Evolutionary conservation across 2,113 vertebrate genomes (phyloP).

Genomic region (Burhinus bistriatus): DNA sequence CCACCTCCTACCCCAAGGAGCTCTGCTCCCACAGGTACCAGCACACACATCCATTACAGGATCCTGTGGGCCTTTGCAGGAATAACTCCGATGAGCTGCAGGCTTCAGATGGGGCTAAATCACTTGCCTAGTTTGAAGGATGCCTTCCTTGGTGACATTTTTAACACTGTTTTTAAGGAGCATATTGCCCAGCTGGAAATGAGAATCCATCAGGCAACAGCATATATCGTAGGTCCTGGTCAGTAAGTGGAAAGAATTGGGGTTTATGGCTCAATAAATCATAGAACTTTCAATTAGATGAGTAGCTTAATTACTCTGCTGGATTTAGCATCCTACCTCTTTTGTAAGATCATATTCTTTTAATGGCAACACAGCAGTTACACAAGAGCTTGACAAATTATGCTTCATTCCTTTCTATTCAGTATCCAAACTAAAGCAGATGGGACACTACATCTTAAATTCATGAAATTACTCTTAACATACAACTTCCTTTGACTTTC

Average conservation of each 20-base stretch:
- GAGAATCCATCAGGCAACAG: slow-evolving; percentile 59
- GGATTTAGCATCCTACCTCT: slow-evolving; percentile 64
- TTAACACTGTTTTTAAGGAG: slow-evolving; percentile 56
- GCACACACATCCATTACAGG: not conserved
- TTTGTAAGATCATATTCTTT: slow-evolving; percentile 47
- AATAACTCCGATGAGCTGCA: not conserved
- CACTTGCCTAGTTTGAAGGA: slow-evolving; percentile 27
- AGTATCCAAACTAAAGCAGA: slow-evolving; percentile 21
- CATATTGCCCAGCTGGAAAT: slow-evolving; percentile 67
- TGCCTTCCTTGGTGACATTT: slow-evolving; percentile 56
- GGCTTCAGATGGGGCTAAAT: slow-evolving; percentile 33
- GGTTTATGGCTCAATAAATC: slow-evolving; percentile 68
- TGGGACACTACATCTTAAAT: slow-evolving; percentile 6
- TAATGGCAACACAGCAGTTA: slow-evolving; percentile 49
- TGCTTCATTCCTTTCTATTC: not conserved
- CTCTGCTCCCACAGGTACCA: not conserved
- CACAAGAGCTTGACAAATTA: slow-evolving; percentile 35
- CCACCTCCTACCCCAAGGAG: not conserved
- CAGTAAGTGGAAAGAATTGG: slow-evolving; percentile 69
- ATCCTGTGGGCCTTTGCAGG: not conserved
- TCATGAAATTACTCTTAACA: not conserved
- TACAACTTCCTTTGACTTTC: slow-evolving; percentile 13
- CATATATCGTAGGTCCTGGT: slow-evolving; percentile 60
- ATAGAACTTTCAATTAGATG: slow-evolving; percentile 62
- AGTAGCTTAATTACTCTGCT: slow-evolving; percentile 63